Conservation (phyloP, 2,797 vertebrate species). For the Brachyalestes nurse region DNA sequence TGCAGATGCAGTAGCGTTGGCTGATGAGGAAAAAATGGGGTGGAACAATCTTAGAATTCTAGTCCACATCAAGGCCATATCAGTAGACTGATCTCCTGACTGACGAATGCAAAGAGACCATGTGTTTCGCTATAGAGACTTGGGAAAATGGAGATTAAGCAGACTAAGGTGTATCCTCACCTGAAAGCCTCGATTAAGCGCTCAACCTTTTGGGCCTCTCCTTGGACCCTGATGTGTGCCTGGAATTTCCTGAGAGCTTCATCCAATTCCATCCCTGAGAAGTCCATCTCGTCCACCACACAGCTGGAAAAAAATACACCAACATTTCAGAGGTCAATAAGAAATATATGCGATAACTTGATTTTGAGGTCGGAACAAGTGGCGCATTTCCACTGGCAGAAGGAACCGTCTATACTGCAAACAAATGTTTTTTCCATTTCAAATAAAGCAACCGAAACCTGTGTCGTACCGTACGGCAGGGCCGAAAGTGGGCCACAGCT, state of each 20-base stretch:
- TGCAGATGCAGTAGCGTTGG: slow-evolving; percentile 98
- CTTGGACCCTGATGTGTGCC: slow-evolving; percentile 96
- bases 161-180: slow-evolving; percentile 66
- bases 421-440: no score
- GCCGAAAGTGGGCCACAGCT: no score
- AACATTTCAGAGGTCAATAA: slow-evolving; percentile 9
- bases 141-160: neutral
- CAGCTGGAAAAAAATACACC: slow-evolving; percentile 73
- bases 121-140: neutral
- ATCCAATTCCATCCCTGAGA: slow-evolving; percentile 95
- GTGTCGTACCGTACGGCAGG: no score
- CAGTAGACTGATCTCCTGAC: neutral
- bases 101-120: neutral
- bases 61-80: neutral
- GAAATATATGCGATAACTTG: neutral
- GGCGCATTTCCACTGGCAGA: no score
- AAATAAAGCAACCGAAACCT: no score
- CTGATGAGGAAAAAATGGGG: slow-evolving; percentile 65
- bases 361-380: neutral
- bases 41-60: neutral
- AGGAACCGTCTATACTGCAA: no score
- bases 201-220: slow-evolving; percentile 97
- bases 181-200: slow-evolving; percentile 96
- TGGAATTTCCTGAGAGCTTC: slow-evolving; percentile 98
- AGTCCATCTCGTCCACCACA: slow-evolving; percentile 97